phyloP scores from a whole-genome alignment of 2,797 vertebrate genomes.

The Sebastes vulpes region DNA sequence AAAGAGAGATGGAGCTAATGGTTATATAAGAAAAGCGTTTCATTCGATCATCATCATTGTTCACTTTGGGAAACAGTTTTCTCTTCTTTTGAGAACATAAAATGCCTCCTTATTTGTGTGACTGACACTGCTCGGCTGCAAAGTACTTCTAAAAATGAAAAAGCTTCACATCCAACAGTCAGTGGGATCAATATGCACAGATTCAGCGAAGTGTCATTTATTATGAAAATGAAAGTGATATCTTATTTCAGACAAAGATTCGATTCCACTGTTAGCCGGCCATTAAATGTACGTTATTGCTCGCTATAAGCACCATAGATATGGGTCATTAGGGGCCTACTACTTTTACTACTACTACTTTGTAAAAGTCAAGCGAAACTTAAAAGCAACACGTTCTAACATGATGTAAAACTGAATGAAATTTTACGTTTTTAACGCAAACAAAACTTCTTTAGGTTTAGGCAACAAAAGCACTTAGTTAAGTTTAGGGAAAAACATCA shows the following conservation, averaged over 20 bases:
- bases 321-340: too few relatives aligned
- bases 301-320: too few relatives aligned
- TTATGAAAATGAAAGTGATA: constrained; percentile 24
- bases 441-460: too few relatives aligned
- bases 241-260: constrained; percentile 2
- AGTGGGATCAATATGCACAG: constrained; percentile 7
- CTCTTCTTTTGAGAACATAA: not conserved
- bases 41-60: constrained; percentile 9
- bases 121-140: constrained; percentile 22
- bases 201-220: constrained; percentile 15
- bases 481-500: too few relatives aligned
- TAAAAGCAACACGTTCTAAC: too few relatives aligned
- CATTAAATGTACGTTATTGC: too few relatives aligned
- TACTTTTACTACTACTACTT: too few relatives aligned
- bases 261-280: too few relatives aligned
- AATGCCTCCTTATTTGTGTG: not conserved
- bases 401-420: too few relatives aligned
- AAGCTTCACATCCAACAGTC: not conserved
- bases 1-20: not conserved
- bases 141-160: constrained; percentile 14
- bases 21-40: constrained; percentile 1
- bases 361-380: too few relatives aligned
- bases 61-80: not conserved
- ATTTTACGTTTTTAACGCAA: too few relatives aligned
- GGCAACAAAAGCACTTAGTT: too few relatives aligned